Conservation (phyloP, 2,113 vertebrate species). For the Aleadryas rufinucha region DNA sequence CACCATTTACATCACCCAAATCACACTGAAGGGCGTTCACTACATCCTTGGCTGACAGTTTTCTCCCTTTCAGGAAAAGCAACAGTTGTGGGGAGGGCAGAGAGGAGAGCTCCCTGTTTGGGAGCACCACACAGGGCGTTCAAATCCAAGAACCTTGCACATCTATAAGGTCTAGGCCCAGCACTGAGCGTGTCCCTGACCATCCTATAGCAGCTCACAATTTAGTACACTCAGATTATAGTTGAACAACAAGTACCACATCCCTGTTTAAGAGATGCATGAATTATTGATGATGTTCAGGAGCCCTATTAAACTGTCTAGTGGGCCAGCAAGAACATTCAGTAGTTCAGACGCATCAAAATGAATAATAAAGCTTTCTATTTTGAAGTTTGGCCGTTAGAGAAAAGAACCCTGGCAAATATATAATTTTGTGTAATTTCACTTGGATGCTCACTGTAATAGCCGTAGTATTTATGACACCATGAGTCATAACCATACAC, state of each 20-base stretch:
- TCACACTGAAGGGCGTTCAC: background rate
- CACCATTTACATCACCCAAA: background rate
- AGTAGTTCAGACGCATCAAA: conserved; percentile 37
- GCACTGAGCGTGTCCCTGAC: background rate
- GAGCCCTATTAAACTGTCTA: conserved; percentile 49
- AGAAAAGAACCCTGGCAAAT: conserved; percentile 61
- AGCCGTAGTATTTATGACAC: conserved; percentile 58
- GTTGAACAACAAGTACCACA: background rate
- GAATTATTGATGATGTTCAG: conserved; percentile 53
- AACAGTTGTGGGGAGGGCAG: background rate
- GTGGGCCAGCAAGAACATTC: conserved; percentile 45
- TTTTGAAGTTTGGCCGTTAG: conserved; percentile 57
- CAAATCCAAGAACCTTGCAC: background rate
- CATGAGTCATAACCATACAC: conserved; percentile 51
- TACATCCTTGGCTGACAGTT: background rate
- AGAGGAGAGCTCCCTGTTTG: background rate
- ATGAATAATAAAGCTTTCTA: conserved; percentile 53
- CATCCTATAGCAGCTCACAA: background rate
- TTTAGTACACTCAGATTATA: background rate
- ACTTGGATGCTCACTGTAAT: conserved; percentile 56
- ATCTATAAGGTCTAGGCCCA: background rate
- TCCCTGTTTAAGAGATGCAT: background rate
- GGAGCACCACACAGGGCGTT: background rate
- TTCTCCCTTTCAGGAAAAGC: background rate
- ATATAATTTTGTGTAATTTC: conserved; percentile 66